Conservation (phyloP, 92 coral and sea anemone genomes). For the Scolanthus callimorphus region DNA sequence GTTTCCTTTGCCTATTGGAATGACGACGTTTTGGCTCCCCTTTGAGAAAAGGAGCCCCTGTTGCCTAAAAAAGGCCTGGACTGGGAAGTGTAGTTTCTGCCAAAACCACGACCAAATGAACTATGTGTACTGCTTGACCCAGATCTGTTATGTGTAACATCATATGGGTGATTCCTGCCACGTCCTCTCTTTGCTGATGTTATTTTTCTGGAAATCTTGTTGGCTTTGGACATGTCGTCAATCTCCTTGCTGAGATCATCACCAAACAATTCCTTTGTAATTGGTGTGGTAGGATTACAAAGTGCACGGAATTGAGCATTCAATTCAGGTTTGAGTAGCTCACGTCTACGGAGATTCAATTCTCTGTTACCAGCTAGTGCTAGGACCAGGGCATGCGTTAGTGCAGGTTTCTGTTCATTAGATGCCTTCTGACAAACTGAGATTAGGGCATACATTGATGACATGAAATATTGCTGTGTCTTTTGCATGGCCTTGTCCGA, state of each 20-base stretch:
- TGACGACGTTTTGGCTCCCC: background rate
- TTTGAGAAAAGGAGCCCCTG: constrained; percentile 9
- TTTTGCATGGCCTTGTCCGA: constrained; percentile 10
- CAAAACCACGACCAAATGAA: constrained; percentile 12
- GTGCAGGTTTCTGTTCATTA: constrained; percentile 21
- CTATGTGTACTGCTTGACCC: background rate
- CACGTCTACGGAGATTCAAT: constrained; percentile 22
- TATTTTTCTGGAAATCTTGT: constrained; percentile 23
- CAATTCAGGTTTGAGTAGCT: constrained; percentile 28
- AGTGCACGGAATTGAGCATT: constrained; percentile 18
- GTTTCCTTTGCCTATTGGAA: background rate
- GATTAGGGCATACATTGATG: constrained; percentile 18
- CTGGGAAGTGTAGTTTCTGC: background rate
- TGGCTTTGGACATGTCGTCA: constrained; percentile 37
- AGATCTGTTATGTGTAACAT: background rate
- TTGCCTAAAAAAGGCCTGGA: constrained; percentile 28
- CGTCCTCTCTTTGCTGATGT: constrained; percentile 4
- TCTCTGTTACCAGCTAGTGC: constrained; percentile 33
- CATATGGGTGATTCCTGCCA: constrained; percentile 28
- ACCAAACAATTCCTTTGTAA: constrained; percentile 1
- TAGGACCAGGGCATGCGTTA: constrained; percentile 29
- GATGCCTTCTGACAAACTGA: constrained; percentile 22
- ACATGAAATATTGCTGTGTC: no score
- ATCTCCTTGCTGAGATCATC: constrained; percentile 25
- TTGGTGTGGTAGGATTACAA: background rate